Evolutionary conservation across 2,113 vertebrate species (phyloP).

Genomic region (Syngnathus floridae): DNA sequence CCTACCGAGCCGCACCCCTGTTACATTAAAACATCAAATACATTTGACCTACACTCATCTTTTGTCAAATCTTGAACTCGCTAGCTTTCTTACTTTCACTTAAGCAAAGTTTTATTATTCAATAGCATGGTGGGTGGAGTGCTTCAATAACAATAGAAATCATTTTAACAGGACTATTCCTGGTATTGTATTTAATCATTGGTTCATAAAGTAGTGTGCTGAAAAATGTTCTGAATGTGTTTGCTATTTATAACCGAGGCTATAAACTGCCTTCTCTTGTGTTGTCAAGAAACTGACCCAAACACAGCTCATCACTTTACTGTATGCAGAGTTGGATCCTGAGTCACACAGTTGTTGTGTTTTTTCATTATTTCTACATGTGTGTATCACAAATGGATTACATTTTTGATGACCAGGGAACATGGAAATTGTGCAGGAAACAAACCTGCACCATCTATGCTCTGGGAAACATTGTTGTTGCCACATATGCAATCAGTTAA

Average conservation of each 20-base stretch:
- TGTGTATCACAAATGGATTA: not conserved
- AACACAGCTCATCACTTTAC: not conserved
- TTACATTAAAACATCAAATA: too few species aligned
- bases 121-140: too few species aligned
- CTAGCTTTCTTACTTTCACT: too few species aligned
- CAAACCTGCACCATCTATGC: too few species aligned
- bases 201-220: not conserved
- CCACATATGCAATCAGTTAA: conserved; percentile 41
- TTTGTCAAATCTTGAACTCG: too few species aligned
- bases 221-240: not conserved
- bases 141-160: too few species aligned
- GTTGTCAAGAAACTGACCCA: not conserved
- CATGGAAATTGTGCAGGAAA: too few species aligned
- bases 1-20: too few species aligned
- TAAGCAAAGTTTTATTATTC: too few species aligned
- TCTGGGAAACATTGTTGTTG: conserved; percentile 10
- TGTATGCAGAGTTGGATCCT: not conserved
- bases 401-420: not conserved
- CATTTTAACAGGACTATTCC: too few species aligned
- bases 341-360: not conserved
- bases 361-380: not conserved
- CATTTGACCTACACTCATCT: too few species aligned
- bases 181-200: too few species aligned
- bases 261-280: not conserved
- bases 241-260: not conserved